These are phyloP conservation scores for Tringa solitaria DNA, from an alignment of 2,113 vertebrate species.

Conservation along the genomic window DNA sequence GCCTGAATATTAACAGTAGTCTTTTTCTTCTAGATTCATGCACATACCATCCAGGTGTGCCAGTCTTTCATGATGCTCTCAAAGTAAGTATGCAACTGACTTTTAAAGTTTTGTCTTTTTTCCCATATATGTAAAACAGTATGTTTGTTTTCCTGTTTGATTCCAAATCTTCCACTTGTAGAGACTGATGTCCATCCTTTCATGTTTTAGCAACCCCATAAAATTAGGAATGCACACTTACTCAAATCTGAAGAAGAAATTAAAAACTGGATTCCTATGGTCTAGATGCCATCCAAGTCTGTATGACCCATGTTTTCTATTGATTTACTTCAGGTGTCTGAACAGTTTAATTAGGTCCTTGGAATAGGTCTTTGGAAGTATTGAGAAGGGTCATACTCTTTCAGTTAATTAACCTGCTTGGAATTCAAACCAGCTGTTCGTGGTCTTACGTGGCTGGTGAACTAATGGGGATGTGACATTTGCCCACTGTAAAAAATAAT, in stretches of 20 bases:
- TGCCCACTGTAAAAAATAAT: neutral
- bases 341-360: neutral
- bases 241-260: neutral
- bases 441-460: neutral
- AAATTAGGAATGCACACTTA: neutral
- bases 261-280: neutral
- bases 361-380: neutral
- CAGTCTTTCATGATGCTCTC: slow-evolving; percentile 96
- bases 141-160: neutral
- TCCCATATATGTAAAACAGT: neutral
- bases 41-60: slow-evolving; percentile 92
- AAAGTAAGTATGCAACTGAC: slow-evolving; percentile 79
- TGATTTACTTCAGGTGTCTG: neutral
- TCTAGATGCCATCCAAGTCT: neutral
- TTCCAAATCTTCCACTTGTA: neutral
- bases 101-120: neutral
- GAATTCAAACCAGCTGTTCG: neutral
- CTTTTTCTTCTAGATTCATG: slow-evolving; percentile 81
- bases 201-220: neutral
- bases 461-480: neutral
- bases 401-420: neutral
- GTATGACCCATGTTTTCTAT: neutral
- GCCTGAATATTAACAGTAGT: neutral
- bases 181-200: neutral
- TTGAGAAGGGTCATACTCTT: neutral